Percentiles rank a stretch among this genome's conserved stretches.
Conservation (phyloP, 2,797 vertebrate genomes). For the Peromyscus melanophrys region DNA sequence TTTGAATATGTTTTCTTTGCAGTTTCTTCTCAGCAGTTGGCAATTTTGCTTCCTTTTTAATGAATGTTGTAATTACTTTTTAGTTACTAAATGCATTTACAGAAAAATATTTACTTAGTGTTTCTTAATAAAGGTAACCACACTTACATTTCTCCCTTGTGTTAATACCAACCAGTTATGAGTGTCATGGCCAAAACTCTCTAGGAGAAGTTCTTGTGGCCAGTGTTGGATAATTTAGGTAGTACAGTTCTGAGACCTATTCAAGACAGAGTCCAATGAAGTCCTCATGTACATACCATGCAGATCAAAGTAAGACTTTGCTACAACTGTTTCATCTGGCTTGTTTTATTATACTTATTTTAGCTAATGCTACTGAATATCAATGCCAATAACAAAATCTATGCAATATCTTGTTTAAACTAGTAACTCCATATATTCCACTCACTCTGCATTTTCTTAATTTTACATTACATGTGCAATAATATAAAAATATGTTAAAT, state of each 20-base stretch:
- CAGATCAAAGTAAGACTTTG: not conserved
- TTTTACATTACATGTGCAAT: not conserved
- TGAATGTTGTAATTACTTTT: conserved; percentile 12
- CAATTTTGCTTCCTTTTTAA: not conserved
- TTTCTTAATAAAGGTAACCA: not conserved
- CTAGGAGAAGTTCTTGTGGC: not conserved
- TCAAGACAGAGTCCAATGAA: not conserved
- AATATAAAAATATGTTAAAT: conserved; percentile 15
- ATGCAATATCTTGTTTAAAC: not conserved
- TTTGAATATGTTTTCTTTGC: not conserved
- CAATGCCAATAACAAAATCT: conserved; percentile 5
- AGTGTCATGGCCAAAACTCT: not conserved
- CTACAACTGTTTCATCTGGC: not conserved
- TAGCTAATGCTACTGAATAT: not conserved
- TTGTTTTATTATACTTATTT: not conserved
- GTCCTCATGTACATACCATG: no score
- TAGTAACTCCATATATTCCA: not conserved
- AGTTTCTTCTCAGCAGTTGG: not conserved
- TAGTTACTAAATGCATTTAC: not conserved
- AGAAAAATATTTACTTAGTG: not conserved
- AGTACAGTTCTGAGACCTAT: not conserved
- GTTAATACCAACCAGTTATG: not conserved
- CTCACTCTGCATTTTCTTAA: not conserved
- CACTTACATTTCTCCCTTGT: conserved; percentile 2
- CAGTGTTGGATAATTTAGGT: not conserved